These are phyloP conservation scores for Hermetia illucens DNA, from an alignment of 1,140 invertebrate genomes.

Conservation along the genomic window DNA sequence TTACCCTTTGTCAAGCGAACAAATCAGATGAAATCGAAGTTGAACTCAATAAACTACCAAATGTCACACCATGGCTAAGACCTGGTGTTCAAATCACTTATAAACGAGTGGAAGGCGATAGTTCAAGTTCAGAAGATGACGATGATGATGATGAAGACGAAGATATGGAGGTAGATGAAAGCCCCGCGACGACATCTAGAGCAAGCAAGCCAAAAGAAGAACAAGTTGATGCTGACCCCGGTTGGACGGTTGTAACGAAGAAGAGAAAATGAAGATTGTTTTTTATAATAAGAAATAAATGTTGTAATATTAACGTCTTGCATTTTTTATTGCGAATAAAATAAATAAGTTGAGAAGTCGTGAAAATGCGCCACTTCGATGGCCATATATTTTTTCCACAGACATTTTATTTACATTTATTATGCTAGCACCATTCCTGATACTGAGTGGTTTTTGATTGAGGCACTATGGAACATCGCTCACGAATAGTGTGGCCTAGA, in stretches of 20 bases:
- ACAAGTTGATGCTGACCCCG: slow-evolving; percentile 38
- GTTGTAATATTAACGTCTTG: too few relatives aligned
- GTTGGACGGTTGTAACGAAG: slow-evolving; percentile 41
- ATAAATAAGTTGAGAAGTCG: too few relatives aligned
- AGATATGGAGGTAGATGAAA: slow-evolving; percentile 15
- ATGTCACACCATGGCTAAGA: slow-evolving; percentile 28
- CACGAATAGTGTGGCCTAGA: too few relatives aligned
- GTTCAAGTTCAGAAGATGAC: slow-evolving; percentile 32
- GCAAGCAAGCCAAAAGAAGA: slow-evolving; percentile 14
- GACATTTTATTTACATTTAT: too few relatives aligned
- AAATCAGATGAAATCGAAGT: slow-evolving; percentile 27
- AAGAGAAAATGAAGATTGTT: slow-evolving; percentile 34
- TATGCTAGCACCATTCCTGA: too few relatives aligned
- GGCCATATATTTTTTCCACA: too few relatives aligned
- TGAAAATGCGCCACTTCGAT: too few relatives aligned
- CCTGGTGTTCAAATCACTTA: slow-evolving; percentile 24
- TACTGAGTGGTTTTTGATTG: too few relatives aligned
- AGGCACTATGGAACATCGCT: too few relatives aligned
- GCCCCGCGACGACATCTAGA: neutral
- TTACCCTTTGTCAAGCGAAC: slow-evolving; percentile 27
- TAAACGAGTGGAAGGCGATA: slow-evolving; percentile 23
- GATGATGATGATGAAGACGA: slow-evolving; percentile 21
- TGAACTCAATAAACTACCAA: slow-evolving; percentile 27
- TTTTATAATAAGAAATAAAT: too few relatives aligned
- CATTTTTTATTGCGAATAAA: too few relatives aligned